A percentile compares a stretch with the other conserved stretches of the same genome.
These are phyloP conservation scores for Drosophila pegasa DNA, from an alignment of 2,888 invertebrate species.

Conservation along the genomic window DNA sequence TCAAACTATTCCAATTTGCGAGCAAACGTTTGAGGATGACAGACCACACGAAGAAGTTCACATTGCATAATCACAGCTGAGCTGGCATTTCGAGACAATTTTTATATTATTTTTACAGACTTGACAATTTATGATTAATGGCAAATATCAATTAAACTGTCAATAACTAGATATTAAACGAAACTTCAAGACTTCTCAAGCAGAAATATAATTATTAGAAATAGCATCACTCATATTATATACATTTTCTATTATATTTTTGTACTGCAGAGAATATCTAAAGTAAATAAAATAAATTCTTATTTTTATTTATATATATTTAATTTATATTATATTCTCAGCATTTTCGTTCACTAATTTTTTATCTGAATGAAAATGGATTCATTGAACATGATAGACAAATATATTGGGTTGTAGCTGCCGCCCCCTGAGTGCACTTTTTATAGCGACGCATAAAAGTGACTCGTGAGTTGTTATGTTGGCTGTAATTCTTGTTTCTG, in stretches of 20 bases:
- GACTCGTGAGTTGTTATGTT: constrained; percentile 25
- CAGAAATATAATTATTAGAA: neutral
- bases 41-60: neutral
- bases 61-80: neutral
- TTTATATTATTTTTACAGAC: neutral
- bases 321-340: neutral
- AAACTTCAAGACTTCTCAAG: too few species aligned
- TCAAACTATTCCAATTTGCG: neutral
- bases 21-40: neutral
- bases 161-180: too few species aligned
- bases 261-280: neutral
- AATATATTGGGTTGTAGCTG: neutral
- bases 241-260: neutral
- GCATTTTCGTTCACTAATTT: neutral
- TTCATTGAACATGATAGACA: neutral
- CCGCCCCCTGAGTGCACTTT: constrained; percentile 9
- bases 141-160: too few species aligned
- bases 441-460: neutral
- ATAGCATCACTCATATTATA: neutral
- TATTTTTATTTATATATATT: neutral
- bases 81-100: neutral
- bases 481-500: constrained; percentile 10
- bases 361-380: neutral
- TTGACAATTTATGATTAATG: too few species aligned
- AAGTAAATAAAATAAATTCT: neutral